A percentile compares a stretch with the other conserved stretches of the same genome.
These are phyloP conservation scores for Bufotes viridis DNA, from an alignment of 2,797 vertebrate genomes.

Conservation along the genomic window DNA sequence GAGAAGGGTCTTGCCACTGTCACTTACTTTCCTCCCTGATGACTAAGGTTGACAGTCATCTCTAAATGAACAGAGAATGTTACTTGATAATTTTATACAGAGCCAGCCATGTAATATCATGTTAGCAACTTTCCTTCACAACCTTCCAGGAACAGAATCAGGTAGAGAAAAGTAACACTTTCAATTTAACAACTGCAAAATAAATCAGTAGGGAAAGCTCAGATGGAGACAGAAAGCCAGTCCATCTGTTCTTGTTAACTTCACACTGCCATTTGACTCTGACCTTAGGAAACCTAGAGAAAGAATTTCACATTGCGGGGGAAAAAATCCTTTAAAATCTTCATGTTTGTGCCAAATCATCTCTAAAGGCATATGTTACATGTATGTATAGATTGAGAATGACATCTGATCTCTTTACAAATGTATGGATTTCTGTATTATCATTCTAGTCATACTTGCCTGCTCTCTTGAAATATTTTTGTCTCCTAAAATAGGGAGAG, in stretches of 20 bases:
- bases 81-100: constrained; percentile 57
- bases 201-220: constrained; percentile 59
- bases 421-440: no score
- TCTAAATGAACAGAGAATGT: constrained; percentile 58
- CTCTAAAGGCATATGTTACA: no score
- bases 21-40: constrained; percentile 34
- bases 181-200: constrained; percentile 62
- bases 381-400: no score
- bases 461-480: no score
- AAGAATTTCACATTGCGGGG: constrained; percentile 1
- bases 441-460: no score
- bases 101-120: constrained; percentile 57
- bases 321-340: not conserved
- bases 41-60: constrained; percentile 56
- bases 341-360: not conserved
- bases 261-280: constrained; percentile 51
- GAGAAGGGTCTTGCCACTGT: constrained; percentile 32
- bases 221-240: constrained; percentile 38
- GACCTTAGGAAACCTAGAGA: constrained; percentile 55
- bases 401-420: no score
- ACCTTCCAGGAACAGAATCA: constrained; percentile 57
- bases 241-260: constrained; percentile 59
- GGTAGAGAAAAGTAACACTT: constrained; percentile 59
- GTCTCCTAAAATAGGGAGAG: no score
- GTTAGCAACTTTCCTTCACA: constrained; percentile 57